These are phyloP conservation scores for Lydus trimaculatus DNA, from an alignment of 2,888 invertebrate genomes.

Conservation along the genomic window DNA sequence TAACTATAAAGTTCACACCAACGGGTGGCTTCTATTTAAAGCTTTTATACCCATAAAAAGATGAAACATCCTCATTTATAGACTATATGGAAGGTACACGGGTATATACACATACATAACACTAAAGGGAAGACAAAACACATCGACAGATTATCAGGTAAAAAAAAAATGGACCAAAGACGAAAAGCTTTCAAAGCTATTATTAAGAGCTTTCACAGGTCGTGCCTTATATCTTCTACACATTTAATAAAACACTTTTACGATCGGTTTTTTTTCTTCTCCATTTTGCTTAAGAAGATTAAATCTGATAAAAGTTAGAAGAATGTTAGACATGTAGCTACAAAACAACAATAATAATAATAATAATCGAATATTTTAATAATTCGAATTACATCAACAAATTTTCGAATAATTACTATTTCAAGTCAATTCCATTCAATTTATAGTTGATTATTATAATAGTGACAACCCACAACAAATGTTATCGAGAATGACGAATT, in stretches of 20 bases:
- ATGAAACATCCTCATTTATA: slow-evolving; percentile 35
- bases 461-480: slow-evolving; percentile 51
- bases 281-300: slow-evolving; percentile 31
- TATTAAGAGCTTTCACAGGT: slow-evolving; percentile 40
- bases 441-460: slow-evolving; percentile 21
- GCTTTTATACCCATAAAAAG: slow-evolving; percentile 7
- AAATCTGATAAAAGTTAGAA: slow-evolving; percentile 22
- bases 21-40: slow-evolving; percentile 27
- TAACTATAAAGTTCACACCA: slow-evolving; percentile 40
- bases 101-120: slow-evolving; percentile 33
- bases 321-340: not conserved
- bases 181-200: slow-evolving; percentile 34
- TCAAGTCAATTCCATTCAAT: no score
- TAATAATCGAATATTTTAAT: not conserved
- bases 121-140: not conserved
- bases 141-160: slow-evolving; percentile 31
- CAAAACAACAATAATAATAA: not conserved
- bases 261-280: not conserved
- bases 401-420: not conserved
- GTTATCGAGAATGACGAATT: slow-evolving; percentile 55
- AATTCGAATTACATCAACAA: not conserved
- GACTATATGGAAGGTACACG: slow-evolving; percentile 19
- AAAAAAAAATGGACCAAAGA: slow-evolving; percentile 21
- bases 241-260: slow-evolving; percentile 37
- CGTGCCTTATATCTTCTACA: slow-evolving; percentile 35